Conservation (phyloP, 2,797 vertebrate species). For the Pogoniulus pusillus region DNA sequence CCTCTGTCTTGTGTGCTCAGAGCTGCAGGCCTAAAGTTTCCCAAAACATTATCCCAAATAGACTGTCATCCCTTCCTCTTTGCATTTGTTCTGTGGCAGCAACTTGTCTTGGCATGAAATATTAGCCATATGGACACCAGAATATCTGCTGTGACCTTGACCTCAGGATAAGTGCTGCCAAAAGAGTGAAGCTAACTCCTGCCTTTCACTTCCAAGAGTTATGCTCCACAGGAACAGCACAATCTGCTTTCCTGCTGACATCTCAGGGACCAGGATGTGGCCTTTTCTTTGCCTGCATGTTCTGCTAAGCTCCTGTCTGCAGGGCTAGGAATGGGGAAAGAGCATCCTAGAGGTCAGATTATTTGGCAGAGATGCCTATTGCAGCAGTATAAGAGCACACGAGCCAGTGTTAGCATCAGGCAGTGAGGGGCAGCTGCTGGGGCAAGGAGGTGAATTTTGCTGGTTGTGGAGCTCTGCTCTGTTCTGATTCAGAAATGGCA, state of each 20-base stretch:
- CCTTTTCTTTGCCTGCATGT: neutral
- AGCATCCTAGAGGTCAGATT: neutral
- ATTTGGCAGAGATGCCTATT: neutral
- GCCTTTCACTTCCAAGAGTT: slow-evolving; percentile 20
- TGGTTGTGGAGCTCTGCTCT: neutral
- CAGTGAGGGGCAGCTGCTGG: neutral
- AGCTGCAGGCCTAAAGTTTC: slow-evolving; percentile 17
- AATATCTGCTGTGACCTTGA: slow-evolving; percentile 64
- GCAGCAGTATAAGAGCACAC: neutral
- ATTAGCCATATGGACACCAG: slow-evolving; percentile 52
- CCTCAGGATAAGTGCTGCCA: slow-evolving; percentile 26
- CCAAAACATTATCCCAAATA: slow-evolving; percentile 11
- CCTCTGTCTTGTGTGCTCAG: neutral
- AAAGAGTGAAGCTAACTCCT: neutral
- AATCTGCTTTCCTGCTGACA: neutral
- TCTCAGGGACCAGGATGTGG: neutral
- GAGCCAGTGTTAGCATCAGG: neutral
- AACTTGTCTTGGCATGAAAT: slow-evolving; percentile 57
- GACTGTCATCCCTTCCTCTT: slow-evolving; percentile 16
- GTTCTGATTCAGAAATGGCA: neutral
- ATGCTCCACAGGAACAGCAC: neutral
- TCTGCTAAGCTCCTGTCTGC: neutral
- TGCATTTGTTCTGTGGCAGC: slow-evolving; percentile 43
- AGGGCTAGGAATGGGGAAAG: neutral
- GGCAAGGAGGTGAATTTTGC: neutral